These are phyloP conservation scores for Phaedon cochleariae DNA, from an alignment of 2,888 invertebrate species.

Conservation along the genomic window DNA sequence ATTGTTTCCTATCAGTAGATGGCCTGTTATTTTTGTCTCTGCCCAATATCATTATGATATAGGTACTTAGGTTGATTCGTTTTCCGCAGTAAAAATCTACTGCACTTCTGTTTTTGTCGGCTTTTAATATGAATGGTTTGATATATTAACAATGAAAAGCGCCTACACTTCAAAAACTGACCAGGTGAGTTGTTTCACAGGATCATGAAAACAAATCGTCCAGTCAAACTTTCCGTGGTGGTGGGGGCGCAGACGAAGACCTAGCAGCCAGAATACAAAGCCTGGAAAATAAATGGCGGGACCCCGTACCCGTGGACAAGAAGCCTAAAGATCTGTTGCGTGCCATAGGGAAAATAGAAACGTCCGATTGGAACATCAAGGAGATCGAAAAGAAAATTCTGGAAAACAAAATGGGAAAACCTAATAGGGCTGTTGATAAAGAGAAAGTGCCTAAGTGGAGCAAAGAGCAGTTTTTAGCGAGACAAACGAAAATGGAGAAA, in stretches of 20 bases:
- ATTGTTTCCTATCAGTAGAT: too few species aligned
- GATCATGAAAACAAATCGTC: constrained; percentile 54
- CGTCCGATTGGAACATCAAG: constrained; percentile 90
- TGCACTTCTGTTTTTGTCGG: too few species aligned
- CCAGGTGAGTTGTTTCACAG: constrained; percentile 44
- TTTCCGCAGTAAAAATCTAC: too few species aligned
- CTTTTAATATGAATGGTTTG: too few species aligned
- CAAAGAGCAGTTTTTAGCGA: constrained; percentile 79
- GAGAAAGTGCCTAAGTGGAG: constrained; percentile 91
- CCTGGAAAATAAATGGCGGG: constrained; percentile 81
- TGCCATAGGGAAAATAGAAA: constrained; percentile 84
- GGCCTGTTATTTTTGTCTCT: too few species aligned
- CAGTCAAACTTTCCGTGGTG: constrained; percentile 50
- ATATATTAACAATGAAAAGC: not conserved
- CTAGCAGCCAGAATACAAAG: constrained; percentile 73
- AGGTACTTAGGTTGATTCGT: too few species aligned
- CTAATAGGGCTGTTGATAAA: constrained; percentile 66
- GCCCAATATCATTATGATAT: too few species aligned
- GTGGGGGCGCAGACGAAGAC: constrained; percentile 64
- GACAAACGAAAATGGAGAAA: constrained; percentile 75
- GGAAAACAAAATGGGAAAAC: constrained; percentile 70
- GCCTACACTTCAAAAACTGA: not conserved
- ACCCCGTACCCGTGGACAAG: constrained; percentile 68
- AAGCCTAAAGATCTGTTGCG: constrained; percentile 88
- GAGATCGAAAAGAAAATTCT: constrained; percentile 90